A percentile compares a stretch with the other conserved stretches of the same genome.
These are phyloP conservation scores for Bedellia somnulentella DNA, from an alignment of 2,888 invertebrate species.

Conservation along the genomic window DNA sequence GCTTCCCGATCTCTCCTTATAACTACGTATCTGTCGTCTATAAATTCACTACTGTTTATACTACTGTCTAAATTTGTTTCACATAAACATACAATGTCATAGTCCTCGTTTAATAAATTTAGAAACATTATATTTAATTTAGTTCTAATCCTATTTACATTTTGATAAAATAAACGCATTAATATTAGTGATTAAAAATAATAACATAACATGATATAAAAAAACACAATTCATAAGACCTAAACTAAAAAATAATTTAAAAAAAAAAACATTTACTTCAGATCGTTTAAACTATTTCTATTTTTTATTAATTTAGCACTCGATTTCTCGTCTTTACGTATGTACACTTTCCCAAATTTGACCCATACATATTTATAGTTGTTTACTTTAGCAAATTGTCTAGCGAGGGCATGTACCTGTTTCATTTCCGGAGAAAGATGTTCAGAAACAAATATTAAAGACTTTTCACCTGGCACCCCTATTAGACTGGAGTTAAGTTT, in stretches of 20 bases:
- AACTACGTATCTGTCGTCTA: no score
- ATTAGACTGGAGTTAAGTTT: not conserved
- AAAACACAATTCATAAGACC: not conserved
- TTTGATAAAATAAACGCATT: no score
- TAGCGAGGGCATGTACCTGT: no score
- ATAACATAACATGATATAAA: slow-evolving; percentile 1
- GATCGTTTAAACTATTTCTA: not conserved
- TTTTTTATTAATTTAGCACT: not conserved
- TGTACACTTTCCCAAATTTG: not conserved
- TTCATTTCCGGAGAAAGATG: no score
- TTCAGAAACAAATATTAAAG: no score
- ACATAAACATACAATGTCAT: slow-evolving; percentile 2
- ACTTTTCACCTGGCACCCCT: not conserved
- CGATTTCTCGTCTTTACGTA: not conserved
- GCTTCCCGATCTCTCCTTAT: no score
- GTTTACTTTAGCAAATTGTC: not conserved
- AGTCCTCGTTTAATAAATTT: no score
- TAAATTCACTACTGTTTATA: no score
- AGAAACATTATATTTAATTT: slow-evolving; percentile 7
- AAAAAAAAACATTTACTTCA: not conserved
- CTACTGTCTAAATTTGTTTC: slow-evolving; percentile 2
- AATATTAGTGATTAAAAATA: no score
- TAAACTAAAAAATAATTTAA: not conserved
- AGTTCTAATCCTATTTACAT: no score
- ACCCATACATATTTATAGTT: no score